These are phyloP conservation scores for Crocallis elinguaria DNA, from an alignment of 2,888 invertebrate genomes.

Conservation along the genomic window DNA sequence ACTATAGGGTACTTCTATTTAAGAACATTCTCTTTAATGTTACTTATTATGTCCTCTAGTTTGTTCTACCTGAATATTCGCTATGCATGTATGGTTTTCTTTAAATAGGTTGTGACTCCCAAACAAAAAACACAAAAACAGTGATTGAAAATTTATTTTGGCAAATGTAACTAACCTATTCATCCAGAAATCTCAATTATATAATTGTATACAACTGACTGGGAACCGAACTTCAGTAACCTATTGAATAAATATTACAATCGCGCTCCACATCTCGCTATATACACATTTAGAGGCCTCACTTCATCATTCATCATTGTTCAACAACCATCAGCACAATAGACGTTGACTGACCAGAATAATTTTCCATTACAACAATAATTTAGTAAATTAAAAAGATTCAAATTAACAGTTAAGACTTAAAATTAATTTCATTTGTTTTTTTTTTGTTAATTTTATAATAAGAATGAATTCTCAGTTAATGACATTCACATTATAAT, in stretches of 20 bases:
- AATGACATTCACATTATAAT: constrained; percentile 26
- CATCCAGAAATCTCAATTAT: constrained; percentile 73
- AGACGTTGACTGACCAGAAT: constrained; percentile 77
- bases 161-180: constrained; percentile 83
- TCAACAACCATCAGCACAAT: constrained; percentile 41
- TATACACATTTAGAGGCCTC: constrained; percentile 43
- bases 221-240: constrained; percentile 48
- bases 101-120: no score
- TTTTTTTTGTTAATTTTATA: constrained; percentile 37
- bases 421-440: constrained; percentile 2
- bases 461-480: constrained; percentile 38
- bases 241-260: constrained; percentile 72
- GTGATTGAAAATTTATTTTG: constrained; percentile 83
- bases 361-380: constrained; percentile 63
- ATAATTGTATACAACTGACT: constrained; percentile 70
- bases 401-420: constrained; percentile 37
- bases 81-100: no score
- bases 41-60: no score
- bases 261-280: constrained; percentile 55
- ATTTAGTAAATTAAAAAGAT: constrained; percentile 61
- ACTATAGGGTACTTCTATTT: no score
- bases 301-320: constrained; percentile 11
- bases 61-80: no score
- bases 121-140: constrained; percentile 52
- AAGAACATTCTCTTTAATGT: no score